Evolutionary conservation across 2,797 vertebrate genomes (phyloP).

Genomic region (Podarcis siculus): DNA sequence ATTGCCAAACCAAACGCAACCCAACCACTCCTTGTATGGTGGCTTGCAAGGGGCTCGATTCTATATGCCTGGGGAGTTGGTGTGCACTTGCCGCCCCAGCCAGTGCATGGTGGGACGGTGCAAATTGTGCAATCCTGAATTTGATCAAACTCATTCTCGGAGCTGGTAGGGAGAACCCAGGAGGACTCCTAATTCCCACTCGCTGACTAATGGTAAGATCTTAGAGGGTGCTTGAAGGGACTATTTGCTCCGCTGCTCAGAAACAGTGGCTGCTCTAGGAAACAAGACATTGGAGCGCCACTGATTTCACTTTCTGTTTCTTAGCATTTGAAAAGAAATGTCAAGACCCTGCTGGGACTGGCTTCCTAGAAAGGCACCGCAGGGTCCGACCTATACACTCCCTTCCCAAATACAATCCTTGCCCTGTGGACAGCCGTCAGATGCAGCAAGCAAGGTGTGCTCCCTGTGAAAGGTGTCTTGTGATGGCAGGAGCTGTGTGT

Average conservation of each 20-base stretch:
- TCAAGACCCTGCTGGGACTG: background rate
- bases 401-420: background rate
- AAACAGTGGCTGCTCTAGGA: background rate
- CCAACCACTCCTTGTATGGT: background rate
- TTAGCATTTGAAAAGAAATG: background rate
- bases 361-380: background rate
- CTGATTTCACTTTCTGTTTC: conserved; percentile 9
- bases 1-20: background rate
- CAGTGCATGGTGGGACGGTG: background rate
- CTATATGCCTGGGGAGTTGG: too few species aligned
- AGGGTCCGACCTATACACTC: too few species aligned
- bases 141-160: background rate
- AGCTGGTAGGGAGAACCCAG: conserved; percentile 9
- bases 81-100: too few species aligned
- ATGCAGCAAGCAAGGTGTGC: background rate
- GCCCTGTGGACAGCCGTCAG: background rate
- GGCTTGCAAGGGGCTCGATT: background rate
- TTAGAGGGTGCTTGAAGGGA: background rate
- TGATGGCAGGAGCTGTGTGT: background rate
- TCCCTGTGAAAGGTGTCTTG: background rate
- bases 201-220: background rate
- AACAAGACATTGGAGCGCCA: background rate
- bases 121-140: background rate
- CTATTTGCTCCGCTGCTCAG: conserved; percentile 10
- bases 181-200: background rate